A percentile compares a stretch with the other conserved stretches of the same genome.
Evolutionary conservation across 2,113 vertebrate species (phyloP).

Genomic region (Rhombomys opimus): DNA sequence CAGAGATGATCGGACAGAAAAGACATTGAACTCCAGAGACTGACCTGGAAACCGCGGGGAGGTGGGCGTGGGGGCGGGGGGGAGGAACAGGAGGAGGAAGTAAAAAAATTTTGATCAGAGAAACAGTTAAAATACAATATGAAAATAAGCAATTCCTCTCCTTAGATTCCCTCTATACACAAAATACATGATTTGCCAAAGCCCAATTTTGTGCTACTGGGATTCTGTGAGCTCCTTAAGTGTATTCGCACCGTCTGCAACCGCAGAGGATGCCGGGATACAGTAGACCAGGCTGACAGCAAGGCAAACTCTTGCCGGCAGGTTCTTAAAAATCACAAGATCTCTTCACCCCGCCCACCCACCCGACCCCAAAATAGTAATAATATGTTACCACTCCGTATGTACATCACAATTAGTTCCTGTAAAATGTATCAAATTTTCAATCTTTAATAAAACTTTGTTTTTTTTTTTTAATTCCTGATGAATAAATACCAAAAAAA

Average conservation of each 20-base stretch:
- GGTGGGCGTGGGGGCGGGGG: slow-evolving; percentile 52
- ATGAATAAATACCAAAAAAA: slow-evolving; percentile 96
- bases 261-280: slow-evolving; percentile 93
- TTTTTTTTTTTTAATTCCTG: slow-evolving; percentile 91
- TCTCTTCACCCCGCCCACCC: slow-evolving; percentile 82
- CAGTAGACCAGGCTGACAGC: slow-evolving; percentile 88
- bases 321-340: slow-evolving; percentile 88
- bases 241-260: slow-evolving; percentile 95
- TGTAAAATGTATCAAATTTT: slow-evolving; percentile 97
- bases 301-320: slow-evolving; percentile 86
- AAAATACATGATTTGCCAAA: slow-evolving; percentile 96
- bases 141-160: slow-evolving; percentile 99
- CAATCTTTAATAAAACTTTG: slow-evolving; percentile 94
- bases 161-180: slow-evolving; percentile 99
- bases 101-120: slow-evolving; percentile 93
- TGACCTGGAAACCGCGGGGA: slow-evolving; percentile 84
- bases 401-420: slow-evolving; percentile 93
- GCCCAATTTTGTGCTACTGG: slow-evolving; percentile 96
- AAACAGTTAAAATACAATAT: slow-evolving; percentile 99
- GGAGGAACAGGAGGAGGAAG: slow-evolving; percentile 86
- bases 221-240: slow-evolving; percentile 92
- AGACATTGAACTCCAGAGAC: slow-evolving; percentile 88
- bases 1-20: slow-evolving; percentile 87
- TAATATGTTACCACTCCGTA: slow-evolving; percentile 92
- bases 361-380: slow-evolving; percentile 86